A percentile compares a stretch with the other conserved stretches of the same genome.
These are phyloP conservation scores for Syngnathoides biaculeatus DNA, from an alignment of 2,113 vertebrate species.

Conservation along the genomic window DNA sequence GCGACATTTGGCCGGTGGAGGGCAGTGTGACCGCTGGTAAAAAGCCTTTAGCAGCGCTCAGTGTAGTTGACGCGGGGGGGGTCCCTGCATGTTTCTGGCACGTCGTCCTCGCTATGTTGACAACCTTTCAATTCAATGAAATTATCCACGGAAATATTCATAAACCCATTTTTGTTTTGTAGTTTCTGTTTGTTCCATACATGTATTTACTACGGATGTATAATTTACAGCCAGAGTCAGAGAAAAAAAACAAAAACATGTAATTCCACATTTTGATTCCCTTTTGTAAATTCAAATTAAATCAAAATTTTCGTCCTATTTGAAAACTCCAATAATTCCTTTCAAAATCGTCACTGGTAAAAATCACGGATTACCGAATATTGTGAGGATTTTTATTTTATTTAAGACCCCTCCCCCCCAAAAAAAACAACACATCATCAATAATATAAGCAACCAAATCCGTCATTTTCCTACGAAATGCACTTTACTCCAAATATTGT, in stretches of 20 bases:
- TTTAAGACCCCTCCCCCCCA: too few relatives aligned
- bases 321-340: too few relatives aligned
- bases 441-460: too few relatives aligned
- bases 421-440: too few relatives aligned
- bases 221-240: background rate
- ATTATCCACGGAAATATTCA: background rate
- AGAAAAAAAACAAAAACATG: too few relatives aligned
- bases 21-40: conserved; percentile 72
- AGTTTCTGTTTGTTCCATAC: background rate
- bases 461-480: background rate
- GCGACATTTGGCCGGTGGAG: conserved; percentile 58
- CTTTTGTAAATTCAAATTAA: background rate
- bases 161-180: background rate
- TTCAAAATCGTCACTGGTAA: background rate
- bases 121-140: background rate
- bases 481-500: background rate
- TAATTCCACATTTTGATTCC: too few relatives aligned
- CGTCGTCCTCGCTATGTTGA: background rate
- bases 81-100: background rate
- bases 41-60: conserved; percentile 34
- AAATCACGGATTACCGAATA: background rate
- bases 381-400: too few relatives aligned
- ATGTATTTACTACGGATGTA: background rate
- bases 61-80: conserved; percentile 23
- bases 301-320: background rate